phyloP scores from a whole-genome alignment of 2,113 vertebrate genomes.

The Charina bottae region DNA sequence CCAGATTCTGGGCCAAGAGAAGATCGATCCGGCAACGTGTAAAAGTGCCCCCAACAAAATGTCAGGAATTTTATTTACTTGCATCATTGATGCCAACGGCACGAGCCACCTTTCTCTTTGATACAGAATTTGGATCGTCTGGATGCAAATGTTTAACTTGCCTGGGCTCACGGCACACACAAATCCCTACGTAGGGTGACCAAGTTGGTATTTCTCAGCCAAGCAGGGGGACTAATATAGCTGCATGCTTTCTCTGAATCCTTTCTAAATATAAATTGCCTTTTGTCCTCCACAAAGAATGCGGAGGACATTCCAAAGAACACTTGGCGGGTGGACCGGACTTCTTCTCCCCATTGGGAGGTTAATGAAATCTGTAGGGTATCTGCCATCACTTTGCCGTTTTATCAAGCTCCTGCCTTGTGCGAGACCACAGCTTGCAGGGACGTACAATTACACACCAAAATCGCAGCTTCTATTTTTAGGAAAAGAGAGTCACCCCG shows the following conservation, averaged over 20 bases:
- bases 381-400: too few relatives aligned
- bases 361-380: background rate
- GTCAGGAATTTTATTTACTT: too few relatives aligned
- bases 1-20: background rate
- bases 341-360: background rate
- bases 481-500: background rate
- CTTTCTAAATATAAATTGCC: background rate
- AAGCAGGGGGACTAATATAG: background rate
- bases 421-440: background rate
- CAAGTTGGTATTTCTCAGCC: background rate
- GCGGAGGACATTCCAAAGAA: background rate
- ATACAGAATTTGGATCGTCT: background rate
- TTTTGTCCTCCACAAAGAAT: background rate
- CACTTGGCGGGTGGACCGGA: background rate
- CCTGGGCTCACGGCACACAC: background rate
- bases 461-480: constrained; percentile 5
- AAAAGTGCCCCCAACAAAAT: background rate
- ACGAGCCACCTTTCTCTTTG: background rate
- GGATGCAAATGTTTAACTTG: background rate
- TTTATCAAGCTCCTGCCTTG: background rate
- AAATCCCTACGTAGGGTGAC: background rate
- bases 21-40: background rate
- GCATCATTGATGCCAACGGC: background rate
- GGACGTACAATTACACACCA: background rate
- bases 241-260: background rate